Percentiles rank a stretch among this genome's conserved stretches.
These are phyloP conservation scores for Molanna angustata DNA, from an alignment of 2,888 invertebrate species.

Conservation along the genomic window DNA sequence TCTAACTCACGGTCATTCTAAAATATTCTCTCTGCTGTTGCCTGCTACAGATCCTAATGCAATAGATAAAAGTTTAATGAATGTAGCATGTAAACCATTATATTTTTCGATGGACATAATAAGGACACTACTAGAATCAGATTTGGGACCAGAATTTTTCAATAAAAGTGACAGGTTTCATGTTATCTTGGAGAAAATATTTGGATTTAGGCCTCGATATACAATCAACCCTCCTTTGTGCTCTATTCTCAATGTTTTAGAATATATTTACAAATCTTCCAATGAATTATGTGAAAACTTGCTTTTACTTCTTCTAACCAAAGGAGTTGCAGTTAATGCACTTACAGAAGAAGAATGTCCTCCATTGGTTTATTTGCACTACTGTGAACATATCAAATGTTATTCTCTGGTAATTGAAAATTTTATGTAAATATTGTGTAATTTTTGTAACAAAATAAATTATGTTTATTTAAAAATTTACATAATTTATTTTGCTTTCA, in stretches of 20 bases:
- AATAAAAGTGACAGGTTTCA: constrained; percentile 42
- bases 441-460: too few relatives aligned
- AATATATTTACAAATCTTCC: constrained; percentile 46
- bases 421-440: background rate
- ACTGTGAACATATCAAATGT: constrained; percentile 41
- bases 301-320: constrained; percentile 45
- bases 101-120: constrained; percentile 48
- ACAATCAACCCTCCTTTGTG: constrained; percentile 45
- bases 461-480: too few relatives aligned
- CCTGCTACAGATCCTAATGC: constrained; percentile 39
- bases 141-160: constrained; percentile 48
- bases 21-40: constrained; percentile 43
- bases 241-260: constrained; percentile 46
- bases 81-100: constrained; percentile 47
- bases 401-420: constrained; percentile 44
- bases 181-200: constrained; percentile 40
- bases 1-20: constrained; percentile 40
- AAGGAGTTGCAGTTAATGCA: constrained; percentile 47
- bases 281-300: constrained; percentile 44
- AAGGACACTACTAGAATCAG: constrained; percentile 43
- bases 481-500: too few relatives aligned
- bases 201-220: constrained; percentile 41
- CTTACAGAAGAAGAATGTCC: constrained; percentile 46
- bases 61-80: constrained; percentile 43
- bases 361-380: constrained; percentile 48